These are phyloP conservation scores for Criorhina ranunculi DNA, from an alignment of 2,888 invertebrate species.

Conservation along the genomic window DNA sequence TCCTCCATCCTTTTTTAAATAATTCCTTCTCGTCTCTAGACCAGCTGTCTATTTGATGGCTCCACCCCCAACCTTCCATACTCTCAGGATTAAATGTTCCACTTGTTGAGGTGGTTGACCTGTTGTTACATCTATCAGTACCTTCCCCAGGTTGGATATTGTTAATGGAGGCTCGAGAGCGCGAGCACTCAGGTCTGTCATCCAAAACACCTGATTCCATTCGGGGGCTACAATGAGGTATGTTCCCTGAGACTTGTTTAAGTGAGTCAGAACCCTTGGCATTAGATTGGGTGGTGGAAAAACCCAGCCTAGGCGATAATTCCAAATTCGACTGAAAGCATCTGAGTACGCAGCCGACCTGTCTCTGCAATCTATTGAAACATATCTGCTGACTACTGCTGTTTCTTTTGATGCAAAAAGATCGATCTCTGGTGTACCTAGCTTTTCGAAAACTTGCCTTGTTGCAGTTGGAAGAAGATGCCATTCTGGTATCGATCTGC, in stretches of 20 bases:
- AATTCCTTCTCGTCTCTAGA: constrained; percentile 24
- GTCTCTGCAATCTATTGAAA: constrained; percentile 30
- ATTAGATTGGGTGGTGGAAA: constrained; percentile 48
- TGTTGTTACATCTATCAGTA: constrained; percentile 21
- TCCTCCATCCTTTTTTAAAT: constrained; percentile 25
- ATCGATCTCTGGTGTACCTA: constrained; percentile 25
- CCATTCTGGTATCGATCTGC: constrained; percentile 28
- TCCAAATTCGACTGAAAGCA: constrained; percentile 20
- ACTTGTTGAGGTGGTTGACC: constrained; percentile 11
- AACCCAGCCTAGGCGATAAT: constrained; percentile 14
- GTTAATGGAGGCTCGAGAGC: constrained; percentile 24
- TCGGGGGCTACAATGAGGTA: constrained; percentile 32
- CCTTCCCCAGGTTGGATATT: constrained; percentile 2
- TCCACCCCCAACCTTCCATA: constrained; percentile 39
- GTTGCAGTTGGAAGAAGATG: constrained; percentile 19
- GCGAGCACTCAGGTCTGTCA: constrained; percentile 21
- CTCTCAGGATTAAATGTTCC: constrained; percentile 37
- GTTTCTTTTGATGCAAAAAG: constrained; percentile 31
- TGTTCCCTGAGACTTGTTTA: constrained; percentile 21
- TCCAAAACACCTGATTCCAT: constrained; percentile 42
- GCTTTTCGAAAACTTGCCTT: constrained; percentile 1
- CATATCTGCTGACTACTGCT: constrained; percentile 32
- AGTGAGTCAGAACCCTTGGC: constrained; percentile 24
- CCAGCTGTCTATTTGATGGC: constrained; percentile 16
- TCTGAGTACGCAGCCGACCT: not conserved